phyloP scores from a whole-genome alignment of 2,888 invertebrate species.

The Globia sparganii region DNA sequence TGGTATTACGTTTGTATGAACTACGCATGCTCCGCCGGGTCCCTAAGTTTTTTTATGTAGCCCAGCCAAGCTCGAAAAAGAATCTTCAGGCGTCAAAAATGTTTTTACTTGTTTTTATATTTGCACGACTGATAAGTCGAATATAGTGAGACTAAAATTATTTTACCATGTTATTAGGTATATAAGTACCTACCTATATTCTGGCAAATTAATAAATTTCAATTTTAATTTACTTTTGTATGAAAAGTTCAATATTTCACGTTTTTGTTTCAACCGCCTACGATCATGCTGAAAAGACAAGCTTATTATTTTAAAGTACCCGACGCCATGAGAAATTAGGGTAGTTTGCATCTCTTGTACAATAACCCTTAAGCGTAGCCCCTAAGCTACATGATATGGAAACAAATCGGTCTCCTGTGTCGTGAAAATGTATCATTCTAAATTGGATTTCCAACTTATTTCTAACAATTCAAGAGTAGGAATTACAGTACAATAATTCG shows the following conservation, averaged over 20 bases:
- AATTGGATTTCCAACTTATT: neutral
- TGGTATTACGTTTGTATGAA: no score
- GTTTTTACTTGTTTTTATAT: no score
- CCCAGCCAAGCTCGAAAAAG: conserved; percentile 20
- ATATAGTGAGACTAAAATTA: no score
- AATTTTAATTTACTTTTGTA: no score
- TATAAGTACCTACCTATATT: no score
- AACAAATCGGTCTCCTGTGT: conserved; percentile 28
- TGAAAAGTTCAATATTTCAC: neutral
- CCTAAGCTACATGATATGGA: conserved; percentile 32
- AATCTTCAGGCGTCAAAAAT: conserved; percentile 3
- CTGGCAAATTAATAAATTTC: no score
- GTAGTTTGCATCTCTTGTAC: conserved; percentile 32
- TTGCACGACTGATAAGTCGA: no score
- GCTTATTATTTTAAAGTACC: conserved; percentile 36
- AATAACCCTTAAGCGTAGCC: conserved; percentile 16
- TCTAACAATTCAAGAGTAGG: neutral
- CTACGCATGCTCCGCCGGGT: no score
- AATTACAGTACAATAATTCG: neutral
- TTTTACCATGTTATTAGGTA: no score
- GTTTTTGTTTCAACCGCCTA: neutral
- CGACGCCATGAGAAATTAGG: conserved; percentile 26
- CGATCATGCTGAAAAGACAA: neutral
- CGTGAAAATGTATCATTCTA: conserved; percentile 1
- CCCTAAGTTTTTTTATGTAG: no score